Evolutionary conservation across 2,797 vertebrate genomes (phyloP), one percentile per base, ranked within the genome.

Genomic region (Decapterus maruadsi): DNA sequence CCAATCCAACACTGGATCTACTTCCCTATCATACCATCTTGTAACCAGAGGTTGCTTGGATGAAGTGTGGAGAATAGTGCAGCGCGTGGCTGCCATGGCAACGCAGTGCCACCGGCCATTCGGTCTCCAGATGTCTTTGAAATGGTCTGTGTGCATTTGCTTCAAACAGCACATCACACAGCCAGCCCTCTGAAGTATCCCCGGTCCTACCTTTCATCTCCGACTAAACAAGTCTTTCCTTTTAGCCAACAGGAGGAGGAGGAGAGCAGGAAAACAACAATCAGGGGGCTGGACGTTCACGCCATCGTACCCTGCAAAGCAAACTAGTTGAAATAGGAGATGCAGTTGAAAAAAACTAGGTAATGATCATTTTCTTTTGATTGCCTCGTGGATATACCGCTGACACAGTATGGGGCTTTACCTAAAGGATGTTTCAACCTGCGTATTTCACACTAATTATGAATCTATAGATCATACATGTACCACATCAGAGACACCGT

Each of bases 121-220:
- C 19, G 85, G 78, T 87, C 77, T 92, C 83, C 89, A 89, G 87
- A 91, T 87, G 90, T 93, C 90, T 93, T 94, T 93, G 89, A 93
- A 93, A 93, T 68, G 72, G 88, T 91, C 75, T 1, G 22, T 86
- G 84, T 84, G 78, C 86, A 69, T 86, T 63, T 12, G 89, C 90
- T 93, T 93, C 91, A 93, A 94, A 93, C 90, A 62, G 77, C 59
- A 87, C 87, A 90, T 92, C 90, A 90, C 87, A 83, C 64, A 20
- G 72, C 2, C 68, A 83, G 77, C 73, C 60, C 82, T 92, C 74
- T 89, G 91, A 90, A 91, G 90, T 84, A 75, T 71, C 69, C 45
- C 78, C 70, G 70, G 89, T 84, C 86, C 90, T 81, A 87, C 87
- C 89, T 93, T 94, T 94, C 87, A 93, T 93, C 91, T 92, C 63